Evolutionary conservation across 1,140 invertebrate species (phyloP), one percentile per base, ranked within the genome.

Genomic region (Leptinotarsa defecta): DNA sequence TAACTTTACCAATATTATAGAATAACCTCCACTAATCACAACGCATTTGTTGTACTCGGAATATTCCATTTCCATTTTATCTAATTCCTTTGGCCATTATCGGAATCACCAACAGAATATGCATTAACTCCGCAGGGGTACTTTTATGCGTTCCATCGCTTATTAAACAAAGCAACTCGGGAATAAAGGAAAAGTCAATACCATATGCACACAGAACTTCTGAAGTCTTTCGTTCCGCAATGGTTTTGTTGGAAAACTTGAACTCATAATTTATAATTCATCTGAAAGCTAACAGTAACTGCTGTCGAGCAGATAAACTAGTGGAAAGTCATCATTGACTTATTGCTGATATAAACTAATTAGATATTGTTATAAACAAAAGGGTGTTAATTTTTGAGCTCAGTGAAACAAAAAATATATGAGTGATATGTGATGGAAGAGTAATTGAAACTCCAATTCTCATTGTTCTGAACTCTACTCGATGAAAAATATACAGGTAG

Each of bases 151-250:
- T 57, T 57, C 52, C 52, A 57, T 57, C 52, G 52, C 52, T 57
- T 57, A 57, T 57, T 57, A 57, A 57, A 57, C 52, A 57, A 57
- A 57, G 52, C 52, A 57, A 57, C 13, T n/a, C 11, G 13, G 52
- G 52, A 57, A 57, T 57, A 57, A 57, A 57, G 52, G 52, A 57
- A 57, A 57, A 57, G 52, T 57, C 52, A 57, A 57, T 57, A 57
- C 52, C 52, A 57, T 57, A 57, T 57, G 52, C 52, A 57, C 52
- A 57, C 52, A 57, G 52, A 57, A 57, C 52, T 57, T 57, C 52
- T 17, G n/a, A 57, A 57, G 52, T 57, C 52, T n/a, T 57, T 57
- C n/a, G 13, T 57, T 57, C 52, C 52, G 52, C 13, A n/a, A 57
- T 17, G 52, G 52, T 57, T 34, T 57, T 57, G 52, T 57, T 57